These are phyloP conservation scores for Cheumatopsyche charites DNA, from an alignment of 1,140 invertebrate genomes.

Conservation along the genomic window DNA sequence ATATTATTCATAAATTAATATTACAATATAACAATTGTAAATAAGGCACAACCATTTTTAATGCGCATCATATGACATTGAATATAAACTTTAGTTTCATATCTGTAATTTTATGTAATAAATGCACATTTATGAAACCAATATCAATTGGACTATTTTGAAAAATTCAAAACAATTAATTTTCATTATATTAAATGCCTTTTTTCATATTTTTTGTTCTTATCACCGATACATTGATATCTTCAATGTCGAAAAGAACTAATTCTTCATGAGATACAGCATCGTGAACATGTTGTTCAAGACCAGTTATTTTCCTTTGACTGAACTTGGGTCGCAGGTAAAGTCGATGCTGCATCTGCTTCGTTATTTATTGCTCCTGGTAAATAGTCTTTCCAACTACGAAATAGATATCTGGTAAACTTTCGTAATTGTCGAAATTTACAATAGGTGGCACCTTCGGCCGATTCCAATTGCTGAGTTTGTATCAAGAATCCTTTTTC, in stretches of 20 bases:
- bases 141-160: constrained; percentile 17
- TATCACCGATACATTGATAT: neutral
- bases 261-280: neutral
- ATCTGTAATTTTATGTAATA: neutral
- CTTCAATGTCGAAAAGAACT: constrained; percentile 18
- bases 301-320: constrained; percentile 28
- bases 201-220: neutral
- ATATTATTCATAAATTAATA: no score
- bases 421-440: constrained; percentile 91
- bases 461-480: constrained; percentile 89
- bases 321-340: constrained; percentile 22
- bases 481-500: constrained; percentile 92
- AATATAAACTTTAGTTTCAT: neutral
- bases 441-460: constrained; percentile 90
- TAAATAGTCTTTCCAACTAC: constrained; percentile 92
- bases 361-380: constrained; percentile 71
- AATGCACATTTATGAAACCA: neutral
- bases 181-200: constrained; percentile 16
- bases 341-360: constrained; percentile 43
- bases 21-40: neutral
- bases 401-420: constrained; percentile 88
- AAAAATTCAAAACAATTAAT: constrained; percentile 18
- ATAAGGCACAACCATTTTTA: constrained; percentile 33
- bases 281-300: neutral
- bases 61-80: neutral